phyloP scores from a whole-genome alignment of 2,797 vertebrate species.

The Rhinatrema bivittatum region DNA sequence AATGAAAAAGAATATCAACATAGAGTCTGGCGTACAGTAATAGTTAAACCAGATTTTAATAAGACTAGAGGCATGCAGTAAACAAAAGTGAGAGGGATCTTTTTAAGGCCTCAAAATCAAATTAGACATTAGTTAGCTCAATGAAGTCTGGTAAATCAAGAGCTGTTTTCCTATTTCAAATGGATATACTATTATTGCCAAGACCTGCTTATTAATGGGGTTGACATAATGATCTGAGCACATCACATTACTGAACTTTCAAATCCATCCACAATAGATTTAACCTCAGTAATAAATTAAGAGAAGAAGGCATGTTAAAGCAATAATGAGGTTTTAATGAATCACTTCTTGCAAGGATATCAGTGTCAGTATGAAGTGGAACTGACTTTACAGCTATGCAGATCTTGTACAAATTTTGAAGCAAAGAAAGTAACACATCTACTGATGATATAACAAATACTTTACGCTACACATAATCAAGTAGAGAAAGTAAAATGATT shows the following conservation, averaged over 20 bases:
- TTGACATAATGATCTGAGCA: not conserved
- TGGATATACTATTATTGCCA: not conserved
- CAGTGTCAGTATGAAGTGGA: slow-evolving; percentile 3
- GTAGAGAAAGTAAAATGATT: slow-evolving; percentile 5
- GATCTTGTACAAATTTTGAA: not conserved
- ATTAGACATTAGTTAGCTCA: no score
- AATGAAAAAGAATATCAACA: no score
- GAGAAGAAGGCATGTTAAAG: slow-evolving; percentile 12
- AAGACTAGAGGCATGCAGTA: no score
- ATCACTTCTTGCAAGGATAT: slow-evolving; percentile 2
- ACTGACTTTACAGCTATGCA: not conserved
- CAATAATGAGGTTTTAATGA: not conserved
- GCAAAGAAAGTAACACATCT: slow-evolving; percentile 2
- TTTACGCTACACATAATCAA: slow-evolving; percentile 2
- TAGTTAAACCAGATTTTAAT: no score
- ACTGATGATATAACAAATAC: slow-evolving; percentile 7
- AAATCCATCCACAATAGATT: not conserved
- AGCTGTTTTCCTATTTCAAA: not conserved
- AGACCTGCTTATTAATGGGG: not conserved
- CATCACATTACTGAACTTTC: accelerated
- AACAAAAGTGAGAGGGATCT: no score
- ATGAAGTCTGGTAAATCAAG: not conserved
- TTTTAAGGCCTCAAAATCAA: no score
- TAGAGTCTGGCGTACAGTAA: no score
- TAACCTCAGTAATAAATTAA: not conserved